Base-by-base conservation (phyloP, 30 jellyfish, hydroid and myxozoan species). In the Pseudorhiza aurosa region DNA sequence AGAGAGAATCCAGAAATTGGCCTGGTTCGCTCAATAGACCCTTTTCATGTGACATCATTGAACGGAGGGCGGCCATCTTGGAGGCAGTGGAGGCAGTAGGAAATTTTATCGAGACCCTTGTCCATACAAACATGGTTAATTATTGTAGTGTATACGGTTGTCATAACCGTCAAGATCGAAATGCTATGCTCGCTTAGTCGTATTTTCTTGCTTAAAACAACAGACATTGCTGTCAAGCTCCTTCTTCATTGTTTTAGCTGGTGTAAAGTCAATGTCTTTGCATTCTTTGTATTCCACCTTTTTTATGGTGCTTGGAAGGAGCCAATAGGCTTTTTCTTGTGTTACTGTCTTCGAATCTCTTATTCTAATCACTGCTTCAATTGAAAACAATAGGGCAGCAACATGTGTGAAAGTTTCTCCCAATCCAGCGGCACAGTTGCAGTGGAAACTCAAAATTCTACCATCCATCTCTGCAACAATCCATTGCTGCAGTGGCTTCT, bases 401-500 rank as follows among this genome's bases (percentile, higher is more conserved):
- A 78, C 64, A 45, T 78, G 91, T 22, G 84, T 40, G 73, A 74
- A 78, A n/a, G 77, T 42, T 42, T 79, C 85, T n/a, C 85, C 91
- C 33, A 79, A 75, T 26, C 85, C 74, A 8, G 91, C 87, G 47
- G 21, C 46, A 63, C 91, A 79, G 8, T n/a, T 62, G 58, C 84
- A 79, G 32, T 74, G 62, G 25, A 47, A 27, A 27, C 64, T 21
- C 58, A 39, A 75, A 28, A 72, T 75, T 39, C 27, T 35, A 24
- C 88, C 78, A 45, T 33, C 49, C 42, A n/a, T 75, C 36, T 75
- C 72, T 51, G 81, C 81, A 56, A 75, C 33, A 18, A 56, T 29
- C 88, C 83, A 72, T 32, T 58, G 67, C 75, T 72, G 58, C 46
- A 72, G 25, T 17, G 72, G 68, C 44, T 68, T 68, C 83, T 68